Evolutionary conservation across 2,797 vertebrate species (phyloP), one percentile per base, ranked within the genome.

Genomic region (Aratinga solstitialis): DNA sequence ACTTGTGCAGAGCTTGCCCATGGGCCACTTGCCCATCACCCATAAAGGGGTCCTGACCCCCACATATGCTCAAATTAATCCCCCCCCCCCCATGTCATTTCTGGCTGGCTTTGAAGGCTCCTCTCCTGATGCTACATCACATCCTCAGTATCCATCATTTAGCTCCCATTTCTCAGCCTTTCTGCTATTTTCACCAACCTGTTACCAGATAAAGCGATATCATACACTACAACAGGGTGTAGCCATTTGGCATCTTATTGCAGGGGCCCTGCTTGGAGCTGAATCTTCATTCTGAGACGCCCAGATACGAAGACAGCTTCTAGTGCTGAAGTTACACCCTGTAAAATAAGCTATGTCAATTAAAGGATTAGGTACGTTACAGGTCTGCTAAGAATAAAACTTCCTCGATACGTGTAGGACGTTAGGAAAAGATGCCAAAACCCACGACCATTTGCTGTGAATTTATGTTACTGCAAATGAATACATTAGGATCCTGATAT

Each of bases 401-500:
- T 61, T 62, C 65, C 10, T 40, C 43, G 4, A 7, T 6, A 30
- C 4, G 5, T 22, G 58, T 12, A 47, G 18, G 69, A 43, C 1
- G 3, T 42, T 43, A 72, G 84, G 59, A 84, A 38, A 87, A 86
- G 77, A 75, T 47, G 38, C 10, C 79, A 65, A 78, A 84, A 21
- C 51, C 84, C 92, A 34, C 17, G 17, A 91, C 69, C 58, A 34
- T 90, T 96, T 87, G 59, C 92, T 63, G 45, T 54, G 94, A 92
- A 97, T 97, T 96, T 90, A 96, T 94, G 93, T 61, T 86, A 80
- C 95, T 65, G 13, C 90, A 91, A 89, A 82, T n/a, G 75, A 96
- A 95, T 88, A 78, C 90, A 84, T 94, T 84, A 94, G 78, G 76
- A 94, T 79, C 74, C 92, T 58, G 32, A 34, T 59, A 84, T 2